phyloP scores from a whole-genome alignment of 2,113 vertebrate species.

The Egretta garzetta region DNA sequence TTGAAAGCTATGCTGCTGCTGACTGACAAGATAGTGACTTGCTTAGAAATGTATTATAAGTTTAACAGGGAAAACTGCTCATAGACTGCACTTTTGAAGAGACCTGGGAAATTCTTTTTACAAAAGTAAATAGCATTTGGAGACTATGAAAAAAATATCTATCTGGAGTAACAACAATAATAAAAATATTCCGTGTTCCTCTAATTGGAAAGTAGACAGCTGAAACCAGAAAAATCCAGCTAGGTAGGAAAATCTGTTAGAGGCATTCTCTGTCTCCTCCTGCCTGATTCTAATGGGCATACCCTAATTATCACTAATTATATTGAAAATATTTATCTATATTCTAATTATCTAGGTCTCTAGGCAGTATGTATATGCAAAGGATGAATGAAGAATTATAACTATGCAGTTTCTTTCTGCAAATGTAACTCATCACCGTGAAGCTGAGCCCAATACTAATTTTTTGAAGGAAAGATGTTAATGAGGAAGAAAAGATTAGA shows the following conservation, averaged over 20 bases:
- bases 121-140: background rate
- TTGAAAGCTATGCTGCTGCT: background rate
- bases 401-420: background rate
- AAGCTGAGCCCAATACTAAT: background rate
- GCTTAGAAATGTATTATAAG: background rate
- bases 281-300: background rate
- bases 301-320: background rate
- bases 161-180: background rate
- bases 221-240: background rate
- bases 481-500: background rate
- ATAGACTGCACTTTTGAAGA: background rate
- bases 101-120: background rate
- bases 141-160: background rate
- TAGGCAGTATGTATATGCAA: background rate
- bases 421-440: background rate
- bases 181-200: background rate
- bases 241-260: background rate
- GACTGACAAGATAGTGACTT: background rate
- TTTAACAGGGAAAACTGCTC: background rate
- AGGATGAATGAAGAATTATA: background rate
- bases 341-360: background rate
- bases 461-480: background rate
- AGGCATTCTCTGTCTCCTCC: background rate
- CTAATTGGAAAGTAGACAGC: background rate
- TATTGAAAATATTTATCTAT: slow-evolving; percentile 22